phyloP scores from a whole-genome alignment of 1,140 invertebrate species.

The Euwallacea similis region DNA sequence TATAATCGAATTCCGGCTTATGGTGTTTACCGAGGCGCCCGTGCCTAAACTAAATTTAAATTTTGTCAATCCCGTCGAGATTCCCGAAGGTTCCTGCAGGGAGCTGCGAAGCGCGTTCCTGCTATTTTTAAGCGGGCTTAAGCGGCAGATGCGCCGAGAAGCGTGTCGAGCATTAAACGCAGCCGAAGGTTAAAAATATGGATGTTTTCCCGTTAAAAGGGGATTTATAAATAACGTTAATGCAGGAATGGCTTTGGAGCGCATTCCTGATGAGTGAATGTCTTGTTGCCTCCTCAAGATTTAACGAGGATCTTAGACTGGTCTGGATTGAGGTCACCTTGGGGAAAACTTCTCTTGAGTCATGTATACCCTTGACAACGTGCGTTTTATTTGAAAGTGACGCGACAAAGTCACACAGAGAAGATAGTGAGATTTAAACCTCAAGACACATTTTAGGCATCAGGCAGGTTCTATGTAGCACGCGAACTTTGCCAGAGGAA shows the following conservation, averaged over 20 bases:
- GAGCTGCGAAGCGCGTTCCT: background rate
- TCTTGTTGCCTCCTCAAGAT: conserved; percentile 1
- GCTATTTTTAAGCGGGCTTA: conserved; percentile 12
- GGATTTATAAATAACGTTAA: conserved; percentile 23
- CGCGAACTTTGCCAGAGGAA: too few species aligned
- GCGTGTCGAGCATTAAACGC: conserved; percentile 11
- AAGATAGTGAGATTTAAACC: too few species aligned
- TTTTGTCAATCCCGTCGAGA: conserved; percentile 31
- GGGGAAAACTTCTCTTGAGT: too few species aligned
- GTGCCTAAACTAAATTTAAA: conserved; percentile 37
- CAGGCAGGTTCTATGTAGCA: too few species aligned
- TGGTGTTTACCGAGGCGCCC: conserved; percentile 15
- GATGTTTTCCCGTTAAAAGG: conserved; percentile 4
- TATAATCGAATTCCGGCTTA: conserved; percentile 7
- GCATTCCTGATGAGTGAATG: conserved; percentile 22
- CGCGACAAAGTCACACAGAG: too few species aligned
- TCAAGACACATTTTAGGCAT: too few species aligned
- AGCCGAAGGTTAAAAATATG: conserved; percentile 28
- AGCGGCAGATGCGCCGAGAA: background rate
- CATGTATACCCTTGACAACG: too few species aligned
- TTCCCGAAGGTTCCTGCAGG: background rate
- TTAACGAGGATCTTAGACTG: too few species aligned
- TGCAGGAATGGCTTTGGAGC: background rate
- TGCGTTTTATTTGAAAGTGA: too few species aligned
- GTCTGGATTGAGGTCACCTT: too few species aligned